These are phyloP conservation scores for Cairina moschata DNA, from an alignment of 2,113 vertebrate genomes.

Conservation along the genomic window DNA sequence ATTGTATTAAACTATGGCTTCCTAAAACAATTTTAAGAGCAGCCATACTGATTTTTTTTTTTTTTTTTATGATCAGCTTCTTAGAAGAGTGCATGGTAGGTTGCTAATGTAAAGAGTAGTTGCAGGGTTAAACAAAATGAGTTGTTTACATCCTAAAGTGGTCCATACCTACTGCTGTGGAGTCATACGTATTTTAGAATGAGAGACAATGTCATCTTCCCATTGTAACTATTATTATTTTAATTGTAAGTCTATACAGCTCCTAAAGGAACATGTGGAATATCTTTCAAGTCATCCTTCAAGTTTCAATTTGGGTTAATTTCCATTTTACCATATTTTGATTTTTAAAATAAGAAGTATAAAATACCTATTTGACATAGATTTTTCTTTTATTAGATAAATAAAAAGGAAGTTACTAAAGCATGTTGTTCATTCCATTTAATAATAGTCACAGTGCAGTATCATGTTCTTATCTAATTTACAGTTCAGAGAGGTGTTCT, in stretches of 20 bases:
- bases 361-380: background rate
- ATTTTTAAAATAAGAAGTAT: background rate
- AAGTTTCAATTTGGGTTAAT: background rate
- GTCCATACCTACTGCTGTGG: background rate
- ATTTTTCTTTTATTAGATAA: background rate
- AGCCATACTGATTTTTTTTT: background rate
- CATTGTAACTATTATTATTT: background rate
- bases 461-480: slow-evolving; percentile 3
- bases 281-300: background rate
- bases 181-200: background rate
- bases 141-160: background rate
- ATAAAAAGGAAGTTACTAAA: background rate
- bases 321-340: background rate
- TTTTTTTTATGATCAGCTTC: background rate
- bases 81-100: background rate
- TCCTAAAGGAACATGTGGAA: background rate
- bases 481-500: background rate
- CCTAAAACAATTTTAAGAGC: background rate
- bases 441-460: background rate
- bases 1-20: background rate
- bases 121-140: background rate
- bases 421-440: background rate
- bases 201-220: background rate
- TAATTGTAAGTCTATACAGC: background rate
- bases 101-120: background rate